Percentiles rank a stretch among this genome's conserved stretches.
Evolutionary conservation across 2,797 vertebrate species (phyloP).

Genomic region (Galago senegalensis): DNA sequence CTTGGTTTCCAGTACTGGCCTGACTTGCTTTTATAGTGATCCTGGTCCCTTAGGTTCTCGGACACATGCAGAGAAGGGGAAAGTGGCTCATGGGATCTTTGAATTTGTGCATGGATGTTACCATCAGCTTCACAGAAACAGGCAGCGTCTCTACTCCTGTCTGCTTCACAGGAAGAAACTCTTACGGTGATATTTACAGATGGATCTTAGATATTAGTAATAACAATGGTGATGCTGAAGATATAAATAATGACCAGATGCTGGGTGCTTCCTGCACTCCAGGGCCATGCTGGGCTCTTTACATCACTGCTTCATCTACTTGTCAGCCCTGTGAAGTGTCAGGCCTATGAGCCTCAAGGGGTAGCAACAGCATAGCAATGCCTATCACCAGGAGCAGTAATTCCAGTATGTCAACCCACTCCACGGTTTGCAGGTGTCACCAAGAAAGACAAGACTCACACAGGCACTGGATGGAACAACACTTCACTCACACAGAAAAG

Average conservation of each 20-base stretch:
- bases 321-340: neutral
- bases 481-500: neutral
- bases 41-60: neutral
- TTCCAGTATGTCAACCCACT: slow-evolving; percentile 4
- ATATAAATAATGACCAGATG: accelerated
- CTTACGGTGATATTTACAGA: neutral
- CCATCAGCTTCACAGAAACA: neutral
- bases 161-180: neutral
- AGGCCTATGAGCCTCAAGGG: neutral
- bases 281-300: neutral
- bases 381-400: slow-evolving; percentile 6
- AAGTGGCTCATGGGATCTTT: neutral
- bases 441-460: neutral
- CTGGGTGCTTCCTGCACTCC: neutral
- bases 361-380: neutral
- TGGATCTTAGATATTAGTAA: no score
- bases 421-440: neutral
- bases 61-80: neutral
- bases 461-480: neutral
- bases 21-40: neutral
- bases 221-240: neutral
- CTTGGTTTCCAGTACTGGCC: neutral
- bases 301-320: neutral
- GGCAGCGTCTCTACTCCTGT: neutral
- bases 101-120: neutral